Evolutionary conservation across 1,140 invertebrate genomes (phyloP).

Genomic region (Chlorops oryzae): DNA sequence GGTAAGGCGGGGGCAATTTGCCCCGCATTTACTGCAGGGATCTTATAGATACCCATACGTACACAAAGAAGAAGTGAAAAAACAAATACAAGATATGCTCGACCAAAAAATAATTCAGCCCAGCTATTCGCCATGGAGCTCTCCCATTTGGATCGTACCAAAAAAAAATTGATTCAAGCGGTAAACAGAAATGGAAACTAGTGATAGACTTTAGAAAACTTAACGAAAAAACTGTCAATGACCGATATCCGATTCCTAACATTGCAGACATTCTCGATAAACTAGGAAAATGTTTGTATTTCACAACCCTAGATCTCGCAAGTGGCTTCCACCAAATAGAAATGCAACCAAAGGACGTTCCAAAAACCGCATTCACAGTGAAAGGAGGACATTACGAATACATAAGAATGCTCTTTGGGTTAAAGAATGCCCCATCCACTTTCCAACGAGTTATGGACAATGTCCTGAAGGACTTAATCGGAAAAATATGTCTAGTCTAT

Average conservation of each 20-base stretch:
- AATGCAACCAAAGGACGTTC: constrained; percentile 23
- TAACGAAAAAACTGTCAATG: constrained; percentile 40
- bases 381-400: constrained; percentile 37
- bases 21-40: no score
- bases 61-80: no score
- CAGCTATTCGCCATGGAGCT: no score
- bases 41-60: no score
- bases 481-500: constrained; percentile 16
- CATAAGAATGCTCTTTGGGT: constrained; percentile 40
- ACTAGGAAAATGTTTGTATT: constrained; percentile 32
- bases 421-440: constrained; percentile 45
- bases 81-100: no score
- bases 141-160: no score
- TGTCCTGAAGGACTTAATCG: constrained; percentile 18
- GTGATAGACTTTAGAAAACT: constrained; percentile 45
- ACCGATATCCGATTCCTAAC: constrained; percentile 52
- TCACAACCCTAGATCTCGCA: constrained; percentile 35
- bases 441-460: constrained; percentile 49
- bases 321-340: constrained; percentile 37
- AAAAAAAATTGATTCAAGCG: no score
- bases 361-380: constrained; percentile 44
- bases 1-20: no score
- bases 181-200: constrained; percentile 42
- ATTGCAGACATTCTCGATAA: constrained; percentile 44
- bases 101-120: no score